Conservation (phyloP, 2,797 vertebrate species). For the Micrastur ruficollis region DNA sequence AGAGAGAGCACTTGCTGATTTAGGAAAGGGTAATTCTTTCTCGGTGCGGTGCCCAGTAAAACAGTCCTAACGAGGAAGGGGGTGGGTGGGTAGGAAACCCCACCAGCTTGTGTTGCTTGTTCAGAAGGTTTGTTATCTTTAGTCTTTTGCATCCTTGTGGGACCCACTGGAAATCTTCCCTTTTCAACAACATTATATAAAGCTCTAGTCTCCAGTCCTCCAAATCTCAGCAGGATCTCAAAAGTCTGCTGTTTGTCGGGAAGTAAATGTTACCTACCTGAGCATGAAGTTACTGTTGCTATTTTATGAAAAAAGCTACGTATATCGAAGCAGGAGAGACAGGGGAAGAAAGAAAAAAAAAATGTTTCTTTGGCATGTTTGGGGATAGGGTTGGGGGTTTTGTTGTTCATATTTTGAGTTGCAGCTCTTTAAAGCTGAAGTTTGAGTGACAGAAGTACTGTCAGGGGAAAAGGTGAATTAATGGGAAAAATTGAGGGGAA, state of each 20-base stretch:
- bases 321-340: not conserved
- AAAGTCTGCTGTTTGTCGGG: not conserved
- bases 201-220: not conserved
- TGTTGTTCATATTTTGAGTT: conserved; percentile 3
- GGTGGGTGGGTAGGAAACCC: not conserved
- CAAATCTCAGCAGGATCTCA: not conserved
- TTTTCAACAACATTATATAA: not conserved
- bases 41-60: not conserved
- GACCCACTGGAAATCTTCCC: not conserved
- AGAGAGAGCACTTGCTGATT: conserved; percentile 10
- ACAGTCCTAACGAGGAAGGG: not conserved
- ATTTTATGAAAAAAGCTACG: not conserved
- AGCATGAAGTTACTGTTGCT: not conserved
- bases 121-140: not conserved
- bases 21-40: conserved; percentile 31
- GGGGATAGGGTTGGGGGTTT: not conserved
- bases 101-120: not conserved
- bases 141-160: not conserved
- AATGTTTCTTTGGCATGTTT: not conserved
- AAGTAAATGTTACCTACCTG: not conserved
- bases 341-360: not conserved
- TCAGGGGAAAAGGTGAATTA: not conserved
- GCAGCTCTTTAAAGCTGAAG: not conserved
- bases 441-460: not conserved
- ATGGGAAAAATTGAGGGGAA: not conserved